Conservation (phyloP, 2,888 invertebrate genomes). For the Chesias legatella region DNA sequence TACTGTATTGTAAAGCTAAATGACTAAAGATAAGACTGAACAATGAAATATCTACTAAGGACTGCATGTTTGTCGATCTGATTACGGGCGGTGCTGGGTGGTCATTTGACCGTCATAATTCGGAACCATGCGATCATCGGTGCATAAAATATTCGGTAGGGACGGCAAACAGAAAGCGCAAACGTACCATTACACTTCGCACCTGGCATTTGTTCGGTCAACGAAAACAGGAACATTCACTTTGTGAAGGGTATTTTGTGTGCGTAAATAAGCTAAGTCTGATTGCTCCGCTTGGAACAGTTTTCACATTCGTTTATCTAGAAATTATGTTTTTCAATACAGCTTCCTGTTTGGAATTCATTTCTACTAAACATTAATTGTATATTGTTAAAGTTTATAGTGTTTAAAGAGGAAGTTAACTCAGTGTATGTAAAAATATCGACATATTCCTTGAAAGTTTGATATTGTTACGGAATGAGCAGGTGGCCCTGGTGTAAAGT, state of each 20-base stretch:
- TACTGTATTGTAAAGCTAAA: constrained; percentile 16
- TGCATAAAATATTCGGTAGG: constrained; percentile 73
- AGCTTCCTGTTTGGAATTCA: no score
- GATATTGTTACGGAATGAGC: no score
- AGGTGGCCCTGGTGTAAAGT: no score
- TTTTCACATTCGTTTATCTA: constrained; percentile 6
- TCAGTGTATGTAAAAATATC: no score
- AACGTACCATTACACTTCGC: constrained; percentile 71
- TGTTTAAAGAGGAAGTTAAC: no score
- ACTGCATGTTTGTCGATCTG: constrained; percentile 71
- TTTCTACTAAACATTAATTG: no score
- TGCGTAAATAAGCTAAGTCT: constrained; percentile 10
- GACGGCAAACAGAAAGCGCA: constrained; percentile 56
- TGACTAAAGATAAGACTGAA: constrained; percentile 27
- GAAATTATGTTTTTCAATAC: constrained; percentile 6
- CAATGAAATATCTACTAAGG: constrained; percentile 66
- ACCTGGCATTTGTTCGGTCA: constrained; percentile 51
- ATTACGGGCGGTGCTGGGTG: constrained; percentile 60
- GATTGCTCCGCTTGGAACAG: constrained; percentile 13
- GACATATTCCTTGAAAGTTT: no score
- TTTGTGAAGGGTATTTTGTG: constrained; percentile 15
- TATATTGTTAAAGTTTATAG: no score
- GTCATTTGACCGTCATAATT: constrained; percentile 80
- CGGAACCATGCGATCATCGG: constrained; percentile 62
- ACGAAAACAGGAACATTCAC: constrained; percentile 35